A percentile compares a stretch with the other conserved stretches of the same genome.
phyloP scores from a whole-genome alignment of 2,113 vertebrate species.

The Leptocoma aspasia region DNA sequence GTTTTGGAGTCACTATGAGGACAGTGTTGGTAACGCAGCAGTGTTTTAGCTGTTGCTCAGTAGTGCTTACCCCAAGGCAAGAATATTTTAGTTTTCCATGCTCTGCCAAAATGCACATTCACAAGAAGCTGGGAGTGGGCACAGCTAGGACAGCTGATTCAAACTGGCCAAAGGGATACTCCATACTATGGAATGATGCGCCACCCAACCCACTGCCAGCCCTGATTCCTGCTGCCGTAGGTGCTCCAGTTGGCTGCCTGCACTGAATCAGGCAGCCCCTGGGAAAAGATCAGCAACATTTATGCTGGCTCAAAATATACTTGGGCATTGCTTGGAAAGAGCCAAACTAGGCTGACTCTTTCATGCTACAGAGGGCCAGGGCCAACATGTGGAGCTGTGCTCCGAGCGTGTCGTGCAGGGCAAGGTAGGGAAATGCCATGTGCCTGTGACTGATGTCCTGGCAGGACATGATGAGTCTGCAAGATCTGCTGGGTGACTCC shows the following conservation, averaged over 20 bases:
- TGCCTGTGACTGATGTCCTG: not conserved
- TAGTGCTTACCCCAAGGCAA: too few relatives aligned
- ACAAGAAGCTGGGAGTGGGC: too few relatives aligned
- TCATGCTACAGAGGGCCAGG: fast-evolving
- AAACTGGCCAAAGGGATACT: too few relatives aligned
- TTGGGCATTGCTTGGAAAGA: not conserved
- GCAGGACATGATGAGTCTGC: not conserved
- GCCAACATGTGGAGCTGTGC: fast-evolving
- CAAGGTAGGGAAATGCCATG: not conserved
- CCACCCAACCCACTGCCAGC: not conserved
- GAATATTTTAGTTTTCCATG: too few relatives aligned
- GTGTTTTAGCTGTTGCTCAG: too few relatives aligned
- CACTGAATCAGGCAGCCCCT: not conserved
- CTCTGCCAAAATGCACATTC: too few relatives aligned
- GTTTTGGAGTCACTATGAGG: too few relatives aligned
- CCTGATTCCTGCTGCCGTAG: fast-evolving
- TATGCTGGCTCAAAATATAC: not conserved
- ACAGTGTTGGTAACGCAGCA: too few relatives aligned
- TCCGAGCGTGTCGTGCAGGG: fast-evolving
- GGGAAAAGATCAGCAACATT: not conserved
- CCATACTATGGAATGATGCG: too few relatives aligned
- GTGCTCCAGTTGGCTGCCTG: not conserved
- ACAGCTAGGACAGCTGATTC: too few relatives aligned
- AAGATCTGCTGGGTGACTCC: not conserved
- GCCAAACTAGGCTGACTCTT: not conserved